Conservation (phyloP, 2,113 vertebrate genomes). For the Pionites leucogaster region DNA sequence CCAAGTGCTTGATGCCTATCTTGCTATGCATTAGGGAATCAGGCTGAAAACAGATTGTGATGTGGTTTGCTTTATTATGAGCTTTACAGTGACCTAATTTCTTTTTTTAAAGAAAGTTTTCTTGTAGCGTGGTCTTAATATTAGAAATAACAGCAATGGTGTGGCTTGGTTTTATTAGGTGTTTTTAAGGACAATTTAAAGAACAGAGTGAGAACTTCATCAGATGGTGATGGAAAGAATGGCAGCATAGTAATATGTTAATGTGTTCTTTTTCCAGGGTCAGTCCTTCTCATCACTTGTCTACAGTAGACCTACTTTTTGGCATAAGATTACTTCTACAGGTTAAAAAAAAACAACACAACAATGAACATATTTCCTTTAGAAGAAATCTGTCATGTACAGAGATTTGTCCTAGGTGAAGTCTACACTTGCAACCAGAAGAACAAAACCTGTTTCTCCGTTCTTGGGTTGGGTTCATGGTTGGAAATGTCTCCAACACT, state of each 20-base stretch:
- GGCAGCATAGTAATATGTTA: conserved; percentile 1
- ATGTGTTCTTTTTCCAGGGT: conserved; percentile 14
- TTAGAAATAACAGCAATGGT: neutral
- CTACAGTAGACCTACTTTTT: conserved; percentile 49
- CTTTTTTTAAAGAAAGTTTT: neutral
- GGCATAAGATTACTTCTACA: neutral
- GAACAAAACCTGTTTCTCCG: neutral
- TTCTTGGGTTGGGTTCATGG: neutral
- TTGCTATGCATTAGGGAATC: conserved; percentile 12
- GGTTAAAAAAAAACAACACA: neutral
- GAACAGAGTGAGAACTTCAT: neutral
- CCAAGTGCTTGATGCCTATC: conserved; percentile 18
- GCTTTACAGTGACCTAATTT: conserved; percentile 39
- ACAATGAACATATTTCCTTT: neutral
- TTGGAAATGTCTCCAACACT: rapidly evolving
- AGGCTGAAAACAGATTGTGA: neutral
- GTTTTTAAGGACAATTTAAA: neutral
- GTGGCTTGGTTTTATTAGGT: neutral
- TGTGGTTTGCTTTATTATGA: conserved; percentile 36
- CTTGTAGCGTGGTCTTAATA: neutral
- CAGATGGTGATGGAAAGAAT: conserved; percentile 31
- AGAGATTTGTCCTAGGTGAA: neutral
- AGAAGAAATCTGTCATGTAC: conserved; percentile 3
- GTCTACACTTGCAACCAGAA: neutral
- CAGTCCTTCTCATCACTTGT: conserved; percentile 41